phyloP scores from a whole-genome alignment of 2,113 vertebrate genomes.

The Campylomormyrus tamandua region DNA sequence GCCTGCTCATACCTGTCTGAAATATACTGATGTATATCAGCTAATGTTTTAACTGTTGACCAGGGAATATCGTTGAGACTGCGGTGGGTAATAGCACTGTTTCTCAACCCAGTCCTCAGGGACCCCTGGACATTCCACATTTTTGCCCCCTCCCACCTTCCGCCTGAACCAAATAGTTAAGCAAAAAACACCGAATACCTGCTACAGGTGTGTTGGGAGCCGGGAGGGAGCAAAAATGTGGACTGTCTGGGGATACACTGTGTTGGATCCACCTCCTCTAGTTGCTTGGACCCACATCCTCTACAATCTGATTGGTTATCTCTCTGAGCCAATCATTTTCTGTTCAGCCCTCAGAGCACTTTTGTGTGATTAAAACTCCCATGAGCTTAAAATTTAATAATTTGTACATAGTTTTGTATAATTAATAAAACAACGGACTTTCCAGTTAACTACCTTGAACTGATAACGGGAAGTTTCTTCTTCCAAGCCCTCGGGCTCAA shows the following conservation, averaged over 20 bases:
- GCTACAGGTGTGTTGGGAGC: not conserved
- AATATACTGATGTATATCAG: not conserved
- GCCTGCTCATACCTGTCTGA: not conserved
- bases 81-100: not conserved
- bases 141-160: not conserved
- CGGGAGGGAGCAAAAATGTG: not conserved
- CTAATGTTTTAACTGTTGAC: not conserved
- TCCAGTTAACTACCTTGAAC: constrained; percentile 72
- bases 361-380: too few relatives aligned
- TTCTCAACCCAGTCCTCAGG: not conserved
- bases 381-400: too few relatives aligned
- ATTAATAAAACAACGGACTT: too few relatives aligned
- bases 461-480: constrained; percentile 81
- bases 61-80: not conserved
- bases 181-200: not conserved
- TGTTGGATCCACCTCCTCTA: not conserved
- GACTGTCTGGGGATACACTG: not conserved
- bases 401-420: too few relatives aligned
- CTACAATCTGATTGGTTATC: too few relatives aligned
- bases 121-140: not conserved
- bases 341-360: too few relatives aligned
- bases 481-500: constrained; percentile 67
- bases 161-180: not conserved
- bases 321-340: too few relatives aligned
- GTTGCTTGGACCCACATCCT: too few relatives aligned